Evolutionary conservation across 1,140 invertebrate genomes (phyloP).

Genomic region (Euwallacea fornicatus): DNA sequence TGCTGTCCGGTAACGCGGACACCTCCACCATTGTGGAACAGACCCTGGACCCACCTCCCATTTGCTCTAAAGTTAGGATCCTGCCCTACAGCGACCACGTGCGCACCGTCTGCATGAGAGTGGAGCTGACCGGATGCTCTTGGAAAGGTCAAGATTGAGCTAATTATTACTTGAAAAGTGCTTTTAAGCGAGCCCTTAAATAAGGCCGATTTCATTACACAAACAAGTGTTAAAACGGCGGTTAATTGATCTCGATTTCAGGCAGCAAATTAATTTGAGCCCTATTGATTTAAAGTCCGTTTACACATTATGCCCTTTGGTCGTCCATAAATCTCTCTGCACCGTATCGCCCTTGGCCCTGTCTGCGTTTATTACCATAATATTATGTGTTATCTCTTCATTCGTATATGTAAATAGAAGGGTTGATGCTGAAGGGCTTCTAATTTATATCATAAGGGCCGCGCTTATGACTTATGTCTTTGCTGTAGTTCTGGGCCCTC

Average conservation of each 20-base stretch:
- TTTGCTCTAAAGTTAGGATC: conserved; percentile 77
- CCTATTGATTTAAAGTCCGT: conserved; percentile 24
- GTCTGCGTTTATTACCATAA: conserved; percentile 16
- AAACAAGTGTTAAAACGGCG: background rate
- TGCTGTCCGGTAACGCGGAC: conserved; percentile 78
- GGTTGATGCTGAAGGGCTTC: too few relatives aligned
- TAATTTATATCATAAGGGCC: background rate
- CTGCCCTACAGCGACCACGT: conserved; percentile 81
- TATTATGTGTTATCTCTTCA: conserved; percentile 9
- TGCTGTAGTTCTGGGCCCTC: too few relatives aligned
- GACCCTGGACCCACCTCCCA: conserved; percentile 74
- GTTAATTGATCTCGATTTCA: background rate
- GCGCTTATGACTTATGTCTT: background rate
- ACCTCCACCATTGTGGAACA: conserved; percentile 78
- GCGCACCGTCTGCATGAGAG: conserved; percentile 83
- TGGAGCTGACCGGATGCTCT: conserved; percentile 79
- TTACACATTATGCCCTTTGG: conserved; percentile 19
- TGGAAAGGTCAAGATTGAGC: conserved; percentile 61
- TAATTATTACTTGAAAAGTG: too few relatives aligned
- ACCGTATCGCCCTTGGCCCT: conserved; percentile 9
- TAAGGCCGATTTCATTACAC: background rate
- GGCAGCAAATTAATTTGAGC: conserved; percentile 13
- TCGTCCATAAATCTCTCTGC: conserved; percentile 15
- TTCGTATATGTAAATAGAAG: conserved; percentile 1
- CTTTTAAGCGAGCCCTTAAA: background rate